phyloP scores from a whole-genome alignment of 2,888 invertebrate genomes.

The Drosophila acutilabella region DNA sequence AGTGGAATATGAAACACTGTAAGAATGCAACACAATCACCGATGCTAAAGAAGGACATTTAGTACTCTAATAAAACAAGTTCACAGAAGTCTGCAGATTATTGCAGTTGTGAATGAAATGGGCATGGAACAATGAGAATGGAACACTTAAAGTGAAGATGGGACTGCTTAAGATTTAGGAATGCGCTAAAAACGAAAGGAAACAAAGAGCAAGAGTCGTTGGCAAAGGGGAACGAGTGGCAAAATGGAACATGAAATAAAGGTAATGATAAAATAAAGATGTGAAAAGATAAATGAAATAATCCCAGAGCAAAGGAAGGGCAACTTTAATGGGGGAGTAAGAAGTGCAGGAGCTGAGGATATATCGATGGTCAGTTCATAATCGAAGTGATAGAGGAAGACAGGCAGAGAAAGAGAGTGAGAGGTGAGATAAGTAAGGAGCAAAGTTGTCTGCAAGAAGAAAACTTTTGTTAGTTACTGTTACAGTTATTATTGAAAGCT shows the following conservation, averaged over 20 bases:
- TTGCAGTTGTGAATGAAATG: not conserved
- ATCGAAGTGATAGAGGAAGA: constrained; percentile 57
- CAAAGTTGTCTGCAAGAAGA: constrained; percentile 4
- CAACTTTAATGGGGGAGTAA: not conserved
- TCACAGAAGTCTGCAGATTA: not conserved
- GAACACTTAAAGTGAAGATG: too few relatives aligned
- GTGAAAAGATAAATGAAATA: not conserved
- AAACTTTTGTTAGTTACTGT: constrained; percentile 76
- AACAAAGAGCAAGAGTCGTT: not conserved
- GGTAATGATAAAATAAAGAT: not conserved
- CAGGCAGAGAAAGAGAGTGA: not conserved
- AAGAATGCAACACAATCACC: not conserved
- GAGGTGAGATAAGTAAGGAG: constrained; percentile 13
- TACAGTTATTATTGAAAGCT: constrained; percentile 78
- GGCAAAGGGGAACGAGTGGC: not conserved
- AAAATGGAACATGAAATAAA: not conserved
- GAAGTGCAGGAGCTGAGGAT: not conserved
- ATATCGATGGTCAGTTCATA: constrained; percentile 65
- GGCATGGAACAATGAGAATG: not conserved
- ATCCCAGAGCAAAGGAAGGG: not conserved
- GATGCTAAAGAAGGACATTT: not conserved
- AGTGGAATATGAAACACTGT: not conserved
- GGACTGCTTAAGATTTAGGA: too few relatives aligned
- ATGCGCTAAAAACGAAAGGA: not conserved
- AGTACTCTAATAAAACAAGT: not conserved